Evolutionary conservation across 2,797 vertebrate genomes (phyloP).

Genomic region (Coccyzus lansbergi): DNA sequence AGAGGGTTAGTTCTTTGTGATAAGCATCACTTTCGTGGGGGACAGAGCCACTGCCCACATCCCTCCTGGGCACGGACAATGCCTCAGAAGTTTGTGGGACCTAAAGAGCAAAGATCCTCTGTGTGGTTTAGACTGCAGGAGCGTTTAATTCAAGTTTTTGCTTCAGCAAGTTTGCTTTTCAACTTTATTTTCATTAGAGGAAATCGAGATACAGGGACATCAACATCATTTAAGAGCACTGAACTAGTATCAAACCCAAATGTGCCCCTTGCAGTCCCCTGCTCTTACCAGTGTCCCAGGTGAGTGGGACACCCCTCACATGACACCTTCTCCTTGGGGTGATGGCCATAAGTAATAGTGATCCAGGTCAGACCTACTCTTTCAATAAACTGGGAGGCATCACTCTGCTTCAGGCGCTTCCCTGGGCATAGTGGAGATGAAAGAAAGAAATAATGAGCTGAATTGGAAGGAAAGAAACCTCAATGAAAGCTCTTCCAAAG

Average conservation of each 20-base stretch:
- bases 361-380: too few relatives aligned
- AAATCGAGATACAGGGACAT: neutral
- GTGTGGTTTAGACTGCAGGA: neutral
- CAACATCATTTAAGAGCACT: neutral
- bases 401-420: neutral
- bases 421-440: neutral
- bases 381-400: neutral
- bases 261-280: neutral
- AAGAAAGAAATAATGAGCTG: neutral
- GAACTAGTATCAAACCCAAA: neutral
- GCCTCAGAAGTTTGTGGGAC: neutral
- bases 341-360: neutral
- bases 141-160: neutral
- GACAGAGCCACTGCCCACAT: neutral
- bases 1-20: neutral
- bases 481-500: neutral
- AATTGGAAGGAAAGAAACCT: neutral
- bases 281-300: neutral
- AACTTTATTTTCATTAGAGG: neutral
- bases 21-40: neutral
- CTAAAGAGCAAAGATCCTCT: neutral
- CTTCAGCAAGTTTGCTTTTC: neutral
- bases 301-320: neutral
- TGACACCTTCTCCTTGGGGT: accelerated
- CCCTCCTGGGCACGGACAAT: neutral